A percentile compares a stretch with the other conserved stretches of the same genome.
Conservation (phyloP, 1,140 invertebrate species). For the Thaumetopoea pityocampa region DNA sequence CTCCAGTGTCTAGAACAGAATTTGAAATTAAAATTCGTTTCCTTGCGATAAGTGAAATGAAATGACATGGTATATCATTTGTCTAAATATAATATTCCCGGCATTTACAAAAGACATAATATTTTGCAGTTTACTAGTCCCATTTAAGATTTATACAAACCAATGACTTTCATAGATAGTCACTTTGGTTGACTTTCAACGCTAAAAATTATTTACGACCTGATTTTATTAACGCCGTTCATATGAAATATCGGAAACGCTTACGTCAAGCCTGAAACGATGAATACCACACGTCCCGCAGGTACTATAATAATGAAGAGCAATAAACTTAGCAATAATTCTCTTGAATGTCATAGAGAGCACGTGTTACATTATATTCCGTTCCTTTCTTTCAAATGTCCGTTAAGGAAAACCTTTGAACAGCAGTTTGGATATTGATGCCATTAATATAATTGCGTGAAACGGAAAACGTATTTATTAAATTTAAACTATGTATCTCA, state of each 20-base stretch:
- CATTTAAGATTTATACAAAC: no score
- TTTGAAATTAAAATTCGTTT: no score
- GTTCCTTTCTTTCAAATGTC: conserved; percentile 50
- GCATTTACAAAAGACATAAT: no score
- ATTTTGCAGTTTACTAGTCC: no score
- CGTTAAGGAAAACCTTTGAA: conserved; percentile 34
- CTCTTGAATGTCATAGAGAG: conserved; percentile 51
- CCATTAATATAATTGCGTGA: conserved; percentile 22
- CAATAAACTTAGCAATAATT: conserved; percentile 32
- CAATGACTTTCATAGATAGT: no score
- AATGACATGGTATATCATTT: no score
- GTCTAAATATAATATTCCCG: no score
- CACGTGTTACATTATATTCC: conserved; percentile 44
- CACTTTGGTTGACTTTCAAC: conserved; percentile 1
- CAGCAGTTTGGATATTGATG: conserved; percentile 33
- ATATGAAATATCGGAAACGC: conserved; percentile 9
- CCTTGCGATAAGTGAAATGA: no score
- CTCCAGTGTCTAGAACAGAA: no score
- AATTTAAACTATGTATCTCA: no score
- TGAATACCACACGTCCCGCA: conserved; percentile 3
- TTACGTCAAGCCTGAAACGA: conserved; percentile 9
- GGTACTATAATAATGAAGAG: conserved; percentile 45
- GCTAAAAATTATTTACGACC: not conserved
- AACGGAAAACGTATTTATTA: no score
- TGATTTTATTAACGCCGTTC: conserved; percentile 11